These are phyloP conservation scores for Panthera tigris DNA, from an alignment of 2,113 vertebrate species.

Conservation along the genomic window DNA sequence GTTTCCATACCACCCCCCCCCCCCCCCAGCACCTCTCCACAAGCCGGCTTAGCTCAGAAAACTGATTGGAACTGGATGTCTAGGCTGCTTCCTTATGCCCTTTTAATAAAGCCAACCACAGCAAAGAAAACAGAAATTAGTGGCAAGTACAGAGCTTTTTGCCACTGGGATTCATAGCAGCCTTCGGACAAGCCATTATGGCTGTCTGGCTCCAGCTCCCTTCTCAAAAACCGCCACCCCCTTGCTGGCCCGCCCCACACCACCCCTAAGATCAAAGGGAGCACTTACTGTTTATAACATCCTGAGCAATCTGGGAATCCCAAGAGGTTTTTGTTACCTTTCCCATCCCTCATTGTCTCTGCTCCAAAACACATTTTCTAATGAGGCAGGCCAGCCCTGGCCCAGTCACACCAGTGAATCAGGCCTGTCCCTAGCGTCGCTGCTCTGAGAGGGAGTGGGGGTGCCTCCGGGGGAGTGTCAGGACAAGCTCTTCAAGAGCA, in stretches of 20 bases:
- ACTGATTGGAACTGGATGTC: conserved; percentile 79
- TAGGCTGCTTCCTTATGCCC: conserved; percentile 85
- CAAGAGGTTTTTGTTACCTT: conserved; percentile 78
- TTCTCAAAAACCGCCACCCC: conserved; percentile 23
- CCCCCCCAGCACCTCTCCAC: neutral
- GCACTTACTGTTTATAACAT: conserved; percentile 83
- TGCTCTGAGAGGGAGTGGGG: neutral
- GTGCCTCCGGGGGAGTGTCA: neutral
- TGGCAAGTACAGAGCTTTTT: conserved; percentile 68
- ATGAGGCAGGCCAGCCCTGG: conserved; percentile 31
- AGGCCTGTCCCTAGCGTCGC: neutral
- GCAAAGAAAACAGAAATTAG: conserved; percentile 79
- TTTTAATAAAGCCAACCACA: conserved; percentile 83
- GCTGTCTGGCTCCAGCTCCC: conserved; percentile 50
- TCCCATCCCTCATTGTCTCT: conserved; percentile 70
- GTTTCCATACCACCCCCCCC: neutral
- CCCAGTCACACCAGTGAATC: neutral
- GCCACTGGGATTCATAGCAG: conserved; percentile 78
- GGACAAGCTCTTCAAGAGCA: conserved; percentile 40
- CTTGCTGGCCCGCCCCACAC: conserved; percentile 17
- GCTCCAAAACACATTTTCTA: conserved; percentile 75
- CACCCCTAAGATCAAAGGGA: conserved; percentile 83
- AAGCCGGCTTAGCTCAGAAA: conserved; percentile 53
- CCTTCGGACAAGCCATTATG: conserved; percentile 77
- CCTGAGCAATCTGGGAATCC: conserved; percentile 83